These are phyloP conservation scores for Sebastes schlegelii DNA, from an alignment of 2,113 vertebrate genomes.

Conservation along the genomic window DNA sequence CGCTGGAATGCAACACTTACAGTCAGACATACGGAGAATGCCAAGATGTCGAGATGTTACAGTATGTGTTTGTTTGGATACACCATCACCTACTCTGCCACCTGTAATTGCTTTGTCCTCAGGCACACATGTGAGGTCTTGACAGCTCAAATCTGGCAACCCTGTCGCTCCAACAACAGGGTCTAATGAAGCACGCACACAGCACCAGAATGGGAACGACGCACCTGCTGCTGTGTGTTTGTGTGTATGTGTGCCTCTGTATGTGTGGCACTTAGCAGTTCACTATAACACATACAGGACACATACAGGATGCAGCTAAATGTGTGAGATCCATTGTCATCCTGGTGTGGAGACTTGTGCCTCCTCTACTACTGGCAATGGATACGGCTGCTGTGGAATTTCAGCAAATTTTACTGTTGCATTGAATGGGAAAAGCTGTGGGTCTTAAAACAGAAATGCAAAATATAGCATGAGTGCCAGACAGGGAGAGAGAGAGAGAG, in stretches of 20 bases:
- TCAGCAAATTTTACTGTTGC: conserved; percentile 26
- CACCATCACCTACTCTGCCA: conserved; percentile 39
- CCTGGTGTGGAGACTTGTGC: neutral
- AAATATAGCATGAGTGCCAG: conserved; percentile 25
- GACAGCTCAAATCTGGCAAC: conserved; percentile 74
- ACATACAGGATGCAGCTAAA: neutral
- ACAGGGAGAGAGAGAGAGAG: conserved; percentile 15
- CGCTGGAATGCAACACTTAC: neutral
- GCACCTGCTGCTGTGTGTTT: conserved; percentile 42
- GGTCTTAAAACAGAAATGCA: conserved; percentile 27
- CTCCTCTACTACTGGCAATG: neutral
- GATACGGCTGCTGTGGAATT: conserved; percentile 27
- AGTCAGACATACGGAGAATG: neutral
- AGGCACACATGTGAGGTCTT: conserved; percentile 60
- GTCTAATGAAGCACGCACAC: conserved; percentile 70
- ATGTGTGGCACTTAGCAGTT: conserved; percentile 24
- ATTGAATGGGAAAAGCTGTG: neutral
- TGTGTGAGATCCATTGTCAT: conserved; percentile 13
- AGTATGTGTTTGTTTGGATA: conserved; percentile 26
- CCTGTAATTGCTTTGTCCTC: conserved; percentile 77
- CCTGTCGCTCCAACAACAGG: conserved; percentile 58
- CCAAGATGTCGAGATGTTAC: conserved; percentile 16
- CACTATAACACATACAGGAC: conserved; percentile 1
- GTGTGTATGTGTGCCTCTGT: neutral
- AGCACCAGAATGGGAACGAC: conserved; percentile 44